Evolutionary conservation across 2,797 vertebrate species (phyloP).

Genomic region (Sebastes nivosus): DNA sequence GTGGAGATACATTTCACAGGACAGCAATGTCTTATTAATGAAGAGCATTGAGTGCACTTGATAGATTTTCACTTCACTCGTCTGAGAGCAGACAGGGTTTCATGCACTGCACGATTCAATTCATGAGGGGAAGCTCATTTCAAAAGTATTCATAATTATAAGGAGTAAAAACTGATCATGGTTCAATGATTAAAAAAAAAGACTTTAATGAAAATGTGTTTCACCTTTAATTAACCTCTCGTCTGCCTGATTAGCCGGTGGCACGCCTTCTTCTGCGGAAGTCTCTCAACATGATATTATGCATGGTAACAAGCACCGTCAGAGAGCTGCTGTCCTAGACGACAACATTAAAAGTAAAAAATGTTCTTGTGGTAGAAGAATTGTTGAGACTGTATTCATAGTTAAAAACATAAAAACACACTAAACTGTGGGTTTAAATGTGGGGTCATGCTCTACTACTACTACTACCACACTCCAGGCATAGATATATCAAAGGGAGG

Average conservation of each 20-base stretch:
- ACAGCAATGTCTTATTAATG: neutral
- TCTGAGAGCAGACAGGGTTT: neutral
- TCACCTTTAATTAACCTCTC: conserved; percentile 57
- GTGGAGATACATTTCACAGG: neutral
- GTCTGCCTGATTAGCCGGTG: conserved; percentile 26
- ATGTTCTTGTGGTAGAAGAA: neutral
- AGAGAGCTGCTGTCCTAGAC: neutral
- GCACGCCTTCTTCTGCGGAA: neutral
- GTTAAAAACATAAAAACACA: neutral
- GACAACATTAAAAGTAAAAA: neutral
- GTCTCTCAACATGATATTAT: conserved; percentile 2
- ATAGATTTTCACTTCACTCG: neutral
- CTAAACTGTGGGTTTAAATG: neutral
- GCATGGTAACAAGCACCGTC: neutral
- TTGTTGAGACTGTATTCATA: neutral
- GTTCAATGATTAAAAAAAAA: conserved; percentile 15
- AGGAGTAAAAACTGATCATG: conserved; percentile 18
- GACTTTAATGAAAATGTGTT: conserved; percentile 21
- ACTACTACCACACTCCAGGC: neutral
- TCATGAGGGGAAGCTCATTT: conserved; percentile 11
- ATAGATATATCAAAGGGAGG: neutral
- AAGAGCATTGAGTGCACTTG: neutral
- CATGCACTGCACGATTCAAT: neutral
- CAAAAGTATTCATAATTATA: neutral
- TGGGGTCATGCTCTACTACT: neutral